Evolutionary conservation across 2,888 invertebrate species (phyloP).

Genomic region (Eupithecia insigniata): DNA sequence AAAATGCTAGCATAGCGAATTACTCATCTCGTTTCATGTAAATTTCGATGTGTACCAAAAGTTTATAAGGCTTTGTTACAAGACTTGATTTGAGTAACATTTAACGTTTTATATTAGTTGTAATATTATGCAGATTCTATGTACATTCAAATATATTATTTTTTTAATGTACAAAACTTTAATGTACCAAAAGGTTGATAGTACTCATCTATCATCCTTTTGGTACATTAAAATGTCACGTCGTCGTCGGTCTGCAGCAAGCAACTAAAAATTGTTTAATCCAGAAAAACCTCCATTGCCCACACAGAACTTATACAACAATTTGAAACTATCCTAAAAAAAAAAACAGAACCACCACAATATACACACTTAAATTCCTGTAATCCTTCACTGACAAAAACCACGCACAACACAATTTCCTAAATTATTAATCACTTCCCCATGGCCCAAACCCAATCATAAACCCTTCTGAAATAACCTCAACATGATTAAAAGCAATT

Average conservation of each 20-base stretch:
- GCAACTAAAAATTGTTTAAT: neutral
- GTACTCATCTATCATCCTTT: too few species aligned
- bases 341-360: neutral
- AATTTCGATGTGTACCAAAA: neutral
- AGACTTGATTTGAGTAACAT: too few species aligned
- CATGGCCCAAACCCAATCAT: neutral
- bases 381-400: neutral
- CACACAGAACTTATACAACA: neutral
- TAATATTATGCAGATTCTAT: too few species aligned
- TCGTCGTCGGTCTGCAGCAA: neutral
- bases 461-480: neutral
- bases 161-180: neutral
- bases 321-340: neutral
- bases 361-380: neutral
- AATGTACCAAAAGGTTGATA: too few species aligned
- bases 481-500: neutral
- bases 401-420: neutral
- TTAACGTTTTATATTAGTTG: too few species aligned
- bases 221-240: neutral
- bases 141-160: too few species aligned
- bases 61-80: neutral
- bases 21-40: neutral
- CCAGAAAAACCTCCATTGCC: neutral
- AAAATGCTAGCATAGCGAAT: slow-evolving; percentile 1
- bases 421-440: neutral